Evolutionary conservation across 2,797 vertebrate species (phyloP).

Genomic region (Falco cherrug): DNA sequence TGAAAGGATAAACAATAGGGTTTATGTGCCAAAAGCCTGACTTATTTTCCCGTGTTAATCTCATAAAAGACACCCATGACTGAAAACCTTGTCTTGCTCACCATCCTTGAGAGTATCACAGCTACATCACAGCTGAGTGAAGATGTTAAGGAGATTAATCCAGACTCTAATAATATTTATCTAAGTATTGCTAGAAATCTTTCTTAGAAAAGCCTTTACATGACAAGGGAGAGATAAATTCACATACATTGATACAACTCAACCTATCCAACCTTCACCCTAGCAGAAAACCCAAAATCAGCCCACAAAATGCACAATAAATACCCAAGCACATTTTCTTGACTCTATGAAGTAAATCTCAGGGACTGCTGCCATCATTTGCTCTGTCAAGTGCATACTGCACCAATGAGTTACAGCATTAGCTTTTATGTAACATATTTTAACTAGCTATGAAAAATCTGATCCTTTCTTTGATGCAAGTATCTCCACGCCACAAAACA

Average conservation of each 20-base stretch:
- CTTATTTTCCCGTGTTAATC: slow-evolving; percentile 27
- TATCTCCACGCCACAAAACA: background rate
- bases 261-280: background rate
- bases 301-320: background rate
- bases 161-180: slow-evolving; percentile 5
- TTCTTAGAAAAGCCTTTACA: background rate
- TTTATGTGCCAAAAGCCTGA: slow-evolving; percentile 3
- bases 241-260: background rate
- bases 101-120: background rate
- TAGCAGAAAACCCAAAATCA: background rate
- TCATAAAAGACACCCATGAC: background rate
- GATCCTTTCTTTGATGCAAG: background rate
- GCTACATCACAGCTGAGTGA: background rate
- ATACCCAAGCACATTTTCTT: background rate
- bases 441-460: background rate
- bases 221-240: background rate
- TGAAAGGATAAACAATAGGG: slow-evolving; percentile 3
- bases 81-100: background rate
- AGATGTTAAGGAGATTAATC: slow-evolving; percentile 28
- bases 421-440: background rate
- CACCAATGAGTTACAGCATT: background rate
- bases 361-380: background rate
- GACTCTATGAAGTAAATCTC: background rate
- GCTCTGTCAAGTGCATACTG: background rate
- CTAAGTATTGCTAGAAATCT: background rate